phyloP scores from a whole-genome alignment of 1,140 invertebrate species.

The Drosophila leontia region DNA sequence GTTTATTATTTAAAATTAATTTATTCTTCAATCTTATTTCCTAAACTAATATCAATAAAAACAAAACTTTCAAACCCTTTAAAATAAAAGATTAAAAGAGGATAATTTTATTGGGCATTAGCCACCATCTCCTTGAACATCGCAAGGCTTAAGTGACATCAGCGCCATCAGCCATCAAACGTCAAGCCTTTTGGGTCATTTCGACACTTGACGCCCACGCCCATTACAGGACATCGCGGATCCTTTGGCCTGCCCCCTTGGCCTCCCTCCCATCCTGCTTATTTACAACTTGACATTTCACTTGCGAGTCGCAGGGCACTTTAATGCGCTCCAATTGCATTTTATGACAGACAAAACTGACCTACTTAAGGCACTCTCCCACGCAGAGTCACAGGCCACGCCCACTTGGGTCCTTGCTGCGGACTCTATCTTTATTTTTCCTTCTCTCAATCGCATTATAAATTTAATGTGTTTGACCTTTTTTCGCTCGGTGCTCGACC shows the following conservation, averaged over 20 bases:
- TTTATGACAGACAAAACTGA: slow-evolving; percentile 79
- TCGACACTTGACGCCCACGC: slow-evolving; percentile 43
- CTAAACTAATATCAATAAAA: not conserved
- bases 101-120: slow-evolving; percentile 6
- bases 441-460: slow-evolving; percentile 70
- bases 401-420: slow-evolving; percentile 5
- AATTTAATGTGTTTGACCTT: slow-evolving; percentile 81
- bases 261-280: slow-evolving; percentile 30
- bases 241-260: slow-evolving; percentile 27
- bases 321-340: slow-evolving; percentile 80
- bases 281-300: slow-evolving; percentile 80
- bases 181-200: slow-evolving; percentile 45
- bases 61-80: not conserved
- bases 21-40: not conserved
- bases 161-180: slow-evolving; percentile 26
- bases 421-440: not conserved
- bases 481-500: slow-evolving; percentile 58
- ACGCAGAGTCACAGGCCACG: slow-evolving; percentile 18
- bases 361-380: slow-evolving; percentile 68
- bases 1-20: not conserved
- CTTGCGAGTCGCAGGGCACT: slow-evolving; percentile 72
- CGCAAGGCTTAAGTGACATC: slow-evolving; percentile 23
- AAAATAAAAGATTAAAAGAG: not conserved
- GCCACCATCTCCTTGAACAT: slow-evolving; percentile 14
- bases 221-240: slow-evolving; percentile 24